These are phyloP conservation scores for Dorcus parallelipipedus DNA, from an alignment of 2,888 invertebrate genomes.

Conservation along the genomic window DNA sequence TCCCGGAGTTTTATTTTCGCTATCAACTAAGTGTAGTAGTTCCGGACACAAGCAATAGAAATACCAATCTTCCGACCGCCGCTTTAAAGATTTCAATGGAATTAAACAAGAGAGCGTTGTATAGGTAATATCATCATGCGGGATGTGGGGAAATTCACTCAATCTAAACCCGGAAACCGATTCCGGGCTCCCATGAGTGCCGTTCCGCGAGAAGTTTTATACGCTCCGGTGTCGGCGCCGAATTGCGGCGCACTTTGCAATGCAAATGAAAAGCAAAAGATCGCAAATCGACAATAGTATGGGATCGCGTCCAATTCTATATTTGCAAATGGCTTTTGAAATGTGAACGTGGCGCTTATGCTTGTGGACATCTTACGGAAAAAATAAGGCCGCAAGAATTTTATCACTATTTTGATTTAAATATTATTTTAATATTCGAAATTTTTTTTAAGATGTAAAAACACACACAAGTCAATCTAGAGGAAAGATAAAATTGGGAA, in stretches of 20 bases:
- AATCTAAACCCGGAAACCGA: conserved; percentile 51
- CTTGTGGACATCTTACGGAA: background rate
- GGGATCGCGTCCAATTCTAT: conserved; percentile 45
- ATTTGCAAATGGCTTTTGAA: conserved; percentile 43
- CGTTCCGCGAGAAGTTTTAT: conserved; percentile 46
- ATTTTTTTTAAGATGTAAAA: no score
- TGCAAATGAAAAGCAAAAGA: conserved; percentile 51
- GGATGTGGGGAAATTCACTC: conserved; percentile 47
- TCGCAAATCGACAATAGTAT: conserved; percentile 49
- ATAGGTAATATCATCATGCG: conserved; percentile 46
- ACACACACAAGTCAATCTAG: no score
- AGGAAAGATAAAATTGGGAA: no score
- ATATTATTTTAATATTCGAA: no score
- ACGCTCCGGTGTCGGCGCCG: conserved; percentile 43
- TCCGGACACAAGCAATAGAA: conserved; percentile 33
- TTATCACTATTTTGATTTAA: background rate
- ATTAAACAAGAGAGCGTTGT: conserved; percentile 45
- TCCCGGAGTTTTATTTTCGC: background rate
- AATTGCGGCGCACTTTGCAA: conserved; percentile 49
- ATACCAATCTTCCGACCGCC: conserved; percentile 37
- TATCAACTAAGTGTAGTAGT: conserved; percentile 23
- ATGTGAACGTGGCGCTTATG: conserved; percentile 21
- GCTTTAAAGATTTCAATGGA: conserved; percentile 46
- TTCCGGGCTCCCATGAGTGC: conserved; percentile 47
- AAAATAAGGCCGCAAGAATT: background rate